Percentiles rank a stretch among this genome's conserved stretches.
These are phyloP conservation scores for Alethe castanea DNA, from an alignment of 2,113 vertebrate genomes.

Conservation along the genomic window DNA sequence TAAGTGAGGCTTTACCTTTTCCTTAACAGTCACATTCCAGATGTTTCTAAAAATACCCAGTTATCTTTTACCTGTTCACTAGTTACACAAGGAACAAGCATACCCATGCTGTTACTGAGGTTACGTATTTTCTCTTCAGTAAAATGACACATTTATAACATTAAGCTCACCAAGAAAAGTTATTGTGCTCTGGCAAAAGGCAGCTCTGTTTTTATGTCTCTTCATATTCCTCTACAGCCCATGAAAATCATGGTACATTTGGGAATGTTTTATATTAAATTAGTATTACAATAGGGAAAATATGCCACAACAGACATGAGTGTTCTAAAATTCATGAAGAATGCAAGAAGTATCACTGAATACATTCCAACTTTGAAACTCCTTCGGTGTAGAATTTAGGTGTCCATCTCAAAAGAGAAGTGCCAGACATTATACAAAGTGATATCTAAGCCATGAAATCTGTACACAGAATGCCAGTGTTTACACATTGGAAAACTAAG, in stretches of 20 bases:
- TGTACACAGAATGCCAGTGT: not conserved
- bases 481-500: not conserved
- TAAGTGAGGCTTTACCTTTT: not conserved
- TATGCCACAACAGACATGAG: not conserved
- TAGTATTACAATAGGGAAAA: not conserved
- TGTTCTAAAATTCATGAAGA: not conserved
- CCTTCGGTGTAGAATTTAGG: not conserved
- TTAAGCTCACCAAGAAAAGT: not conserved
- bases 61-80: not conserved
- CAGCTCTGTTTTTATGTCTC: not conserved
- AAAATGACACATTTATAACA: not conserved
- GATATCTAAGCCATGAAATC: not conserved
- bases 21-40: not conserved
- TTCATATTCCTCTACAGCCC: not conserved
- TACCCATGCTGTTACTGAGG: not conserved
- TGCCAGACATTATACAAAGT: not conserved
- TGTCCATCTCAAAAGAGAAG: not conserved
- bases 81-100: not conserved
- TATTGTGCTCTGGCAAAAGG: not conserved
- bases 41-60: not conserved
- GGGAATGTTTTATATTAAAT: not conserved
- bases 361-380: not conserved
- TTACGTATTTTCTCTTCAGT: not conserved
- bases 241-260: not conserved
- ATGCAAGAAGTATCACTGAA: accelerated